Evolutionary conservation across 1,140 invertebrate genomes (phyloP).

Genomic region (Penaeus vannamei): DNA sequence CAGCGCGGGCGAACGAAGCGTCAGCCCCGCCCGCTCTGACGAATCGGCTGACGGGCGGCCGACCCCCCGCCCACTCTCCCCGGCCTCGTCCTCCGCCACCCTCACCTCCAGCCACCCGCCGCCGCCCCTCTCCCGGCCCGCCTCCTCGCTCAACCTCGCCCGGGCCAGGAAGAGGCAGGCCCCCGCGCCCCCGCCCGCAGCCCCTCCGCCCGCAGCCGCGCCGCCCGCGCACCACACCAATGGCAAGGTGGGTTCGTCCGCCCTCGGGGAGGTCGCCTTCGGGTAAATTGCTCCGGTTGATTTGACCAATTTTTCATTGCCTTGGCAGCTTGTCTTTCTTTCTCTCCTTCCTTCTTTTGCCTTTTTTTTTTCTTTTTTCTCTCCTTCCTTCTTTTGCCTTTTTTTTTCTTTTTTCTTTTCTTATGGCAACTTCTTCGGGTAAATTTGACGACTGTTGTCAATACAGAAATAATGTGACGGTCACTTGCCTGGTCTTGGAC

Average conservation of each 20-base stretch:
- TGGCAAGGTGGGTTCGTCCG: conserved; percentile 67
- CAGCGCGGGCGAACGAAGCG: conserved; percentile 70
- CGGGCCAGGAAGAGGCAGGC: conserved; percentile 68
- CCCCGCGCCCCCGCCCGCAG: conserved; percentile 40
- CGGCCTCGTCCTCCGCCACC: conserved; percentile 69
- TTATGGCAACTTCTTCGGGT: too few species aligned
- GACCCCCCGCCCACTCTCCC: conserved; percentile 2
- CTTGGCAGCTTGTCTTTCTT: too few species aligned
- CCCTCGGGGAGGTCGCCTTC: too few species aligned
- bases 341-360: too few species aligned
- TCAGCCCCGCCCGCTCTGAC: conserved; percentile 69
- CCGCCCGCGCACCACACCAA: conserved; percentile 66
- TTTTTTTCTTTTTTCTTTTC: too few species aligned
- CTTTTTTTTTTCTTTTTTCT: too few species aligned
- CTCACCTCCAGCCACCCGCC: conserved; percentile 69
- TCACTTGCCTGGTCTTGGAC: too few species aligned
- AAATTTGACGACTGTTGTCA: too few species aligned
- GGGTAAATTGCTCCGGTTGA: too few species aligned
- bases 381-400: too few species aligned
- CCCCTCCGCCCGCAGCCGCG: conserved; percentile 64
- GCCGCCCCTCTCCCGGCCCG: conserved; percentile 55
- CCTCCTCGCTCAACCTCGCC: conserved; percentile 68
- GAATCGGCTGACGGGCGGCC: conserved; percentile 12
- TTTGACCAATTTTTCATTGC: too few species aligned
- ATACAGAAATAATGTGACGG: too few species aligned